Conservation (phyloP, 2,113 vertebrate species). For the Thalassoma bifasciatum region DNA sequence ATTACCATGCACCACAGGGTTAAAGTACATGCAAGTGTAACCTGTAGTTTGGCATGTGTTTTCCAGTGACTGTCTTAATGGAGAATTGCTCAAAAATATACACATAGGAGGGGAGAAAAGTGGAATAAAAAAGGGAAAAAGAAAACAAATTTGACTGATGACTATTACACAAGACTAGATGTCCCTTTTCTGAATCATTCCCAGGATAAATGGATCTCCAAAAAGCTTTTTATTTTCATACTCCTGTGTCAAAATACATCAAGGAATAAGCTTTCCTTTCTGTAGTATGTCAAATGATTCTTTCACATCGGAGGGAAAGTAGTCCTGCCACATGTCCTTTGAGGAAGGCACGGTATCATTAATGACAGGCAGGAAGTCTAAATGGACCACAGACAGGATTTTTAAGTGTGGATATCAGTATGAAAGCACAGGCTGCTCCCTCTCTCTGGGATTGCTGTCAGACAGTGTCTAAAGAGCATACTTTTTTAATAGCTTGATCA, state of each 20-base stretch:
- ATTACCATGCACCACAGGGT: too few species aligned
- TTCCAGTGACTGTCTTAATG: too few species aligned
- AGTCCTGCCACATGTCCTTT: constrained; percentile 9
- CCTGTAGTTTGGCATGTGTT: too few species aligned
- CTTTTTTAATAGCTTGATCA: constrained; percentile 33
- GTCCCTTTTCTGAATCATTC: background rate
- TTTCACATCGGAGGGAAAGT: constrained; percentile 12
- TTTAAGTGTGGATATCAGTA: constrained; percentile 18
- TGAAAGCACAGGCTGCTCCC: constrained; percentile 32
- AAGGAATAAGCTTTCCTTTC: constrained; percentile 4
- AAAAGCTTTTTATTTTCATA: constrained; percentile 6
- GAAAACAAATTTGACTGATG: too few species aligned
- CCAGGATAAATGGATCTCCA: background rate
- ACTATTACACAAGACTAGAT: background rate
- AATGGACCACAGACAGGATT: constrained; percentile 1
- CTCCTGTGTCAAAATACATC: background rate
- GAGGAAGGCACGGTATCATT: constrained; percentile 17
- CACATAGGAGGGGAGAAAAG: too few species aligned
- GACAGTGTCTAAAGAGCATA: background rate
- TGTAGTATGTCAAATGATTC: constrained; percentile 8
- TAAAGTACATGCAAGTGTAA: too few species aligned
- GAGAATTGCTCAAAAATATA: too few species aligned
- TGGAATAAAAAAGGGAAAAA: too few species aligned
- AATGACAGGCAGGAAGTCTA: constrained; percentile 29
- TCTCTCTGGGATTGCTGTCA: constrained; percentile 24